Conservation (phyloP, 2,888 invertebrate genomes). For the Drosophila ochracea region DNA sequence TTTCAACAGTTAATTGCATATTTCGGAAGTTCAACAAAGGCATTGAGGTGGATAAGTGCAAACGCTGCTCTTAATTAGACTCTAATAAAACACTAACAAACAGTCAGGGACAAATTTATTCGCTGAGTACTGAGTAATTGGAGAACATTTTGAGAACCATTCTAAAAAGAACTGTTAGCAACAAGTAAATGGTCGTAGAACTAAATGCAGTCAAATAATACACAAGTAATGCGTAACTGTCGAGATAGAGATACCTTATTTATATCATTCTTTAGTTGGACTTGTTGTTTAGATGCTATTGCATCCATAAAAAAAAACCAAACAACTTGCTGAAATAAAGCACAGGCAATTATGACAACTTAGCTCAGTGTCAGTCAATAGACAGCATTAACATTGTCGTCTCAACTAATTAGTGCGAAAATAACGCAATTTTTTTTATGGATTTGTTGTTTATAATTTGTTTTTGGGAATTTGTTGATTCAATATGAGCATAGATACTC, state of each 20-base stretch:
- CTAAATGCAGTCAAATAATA: neutral
- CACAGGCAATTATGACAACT: conserved; percentile 44
- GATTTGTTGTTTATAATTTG: neutral
- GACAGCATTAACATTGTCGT: neutral
- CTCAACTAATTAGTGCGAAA: neutral
- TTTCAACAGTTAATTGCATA: conserved; percentile 58
- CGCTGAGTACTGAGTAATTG: conserved; percentile 39
- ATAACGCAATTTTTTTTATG: neutral
- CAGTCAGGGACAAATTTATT: neutral
- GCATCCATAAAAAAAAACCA: conserved; percentile 35
- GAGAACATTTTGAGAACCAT: conserved; percentile 28
- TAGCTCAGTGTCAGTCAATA: conserved; percentile 49
- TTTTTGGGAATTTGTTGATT: neutral
- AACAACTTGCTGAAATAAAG: conserved; percentile 62
- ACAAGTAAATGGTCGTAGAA: conserved; percentile 3
- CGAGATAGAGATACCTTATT: conserved; percentile 4
- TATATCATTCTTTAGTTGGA: conserved; percentile 30
- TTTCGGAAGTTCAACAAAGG: conserved; percentile 66
- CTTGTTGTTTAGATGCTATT: conserved; percentile 25
- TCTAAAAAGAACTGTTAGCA: conserved; percentile 19
- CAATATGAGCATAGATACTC: neutral
- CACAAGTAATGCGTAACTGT: conserved; percentile 1
- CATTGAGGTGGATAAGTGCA: conserved; percentile 42
- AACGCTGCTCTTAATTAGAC: conserved; percentile 65
- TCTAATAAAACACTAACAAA: conserved; percentile 22